Evolutionary conservation across 2,888 invertebrate species (phyloP), one percentile per base, ranked within the genome.

Genomic region (Microplitis manilae): DNA sequence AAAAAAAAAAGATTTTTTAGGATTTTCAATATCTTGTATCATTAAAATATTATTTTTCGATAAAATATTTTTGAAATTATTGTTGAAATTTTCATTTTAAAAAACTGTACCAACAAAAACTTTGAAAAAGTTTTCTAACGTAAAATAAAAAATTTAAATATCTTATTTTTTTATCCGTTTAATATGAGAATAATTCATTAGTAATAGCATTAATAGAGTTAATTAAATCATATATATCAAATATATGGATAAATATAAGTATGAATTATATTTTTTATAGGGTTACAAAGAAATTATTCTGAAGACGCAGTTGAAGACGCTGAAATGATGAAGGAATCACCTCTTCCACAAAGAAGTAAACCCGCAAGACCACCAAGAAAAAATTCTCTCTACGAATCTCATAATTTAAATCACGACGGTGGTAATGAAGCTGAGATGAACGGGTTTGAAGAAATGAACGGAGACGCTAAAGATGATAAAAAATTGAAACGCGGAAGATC

Each of bases 401-500:
- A 85, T 6, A 82, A 79, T 0, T 83, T 82, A 15, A 84, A 83
- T 75, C 93, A 96, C 91, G 93, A 95, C 73, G 92, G 95, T 6
- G 94, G 95, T 0, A 93, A 95, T 82, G 96, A 96, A 81, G 74
- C 60, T 1, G 95, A 96, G 85, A 93, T 96, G 91, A 93, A 94
- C 5, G 92, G 94, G 9, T 93, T 94, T 86, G 93, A 94, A 62
- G 92, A 94, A 7, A 90, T 91, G 85, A 91, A 91, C 40, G 91
- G 91, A 0, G 94, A 94, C 73, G 92, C 93, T 6, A 93, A 94
- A 83, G 93, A 94, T 83, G 93, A 94, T 78, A 94, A 95, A 87
- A 94, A 95, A 89, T 41, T 74, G 1, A 94, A 94, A 87, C 92
- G 97, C 8, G 97, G 97, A 73, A 93, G 97, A 81, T 97, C 97